phyloP scores from a whole-genome alignment of 2,797 vertebrate species.

The Lerista edwardsae region DNA sequence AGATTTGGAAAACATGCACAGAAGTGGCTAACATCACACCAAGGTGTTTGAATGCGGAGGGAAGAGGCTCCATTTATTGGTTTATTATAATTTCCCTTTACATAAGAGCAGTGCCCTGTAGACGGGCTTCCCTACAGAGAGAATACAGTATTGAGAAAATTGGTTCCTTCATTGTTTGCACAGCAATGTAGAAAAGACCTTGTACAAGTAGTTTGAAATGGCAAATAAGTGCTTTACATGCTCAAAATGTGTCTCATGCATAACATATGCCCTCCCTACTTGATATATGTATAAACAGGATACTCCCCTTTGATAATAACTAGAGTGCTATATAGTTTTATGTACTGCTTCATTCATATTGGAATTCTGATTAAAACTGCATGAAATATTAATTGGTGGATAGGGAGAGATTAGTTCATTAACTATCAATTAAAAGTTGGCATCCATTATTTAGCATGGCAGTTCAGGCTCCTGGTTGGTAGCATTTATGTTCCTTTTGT shows the following conservation, averaged over 20 bases:
- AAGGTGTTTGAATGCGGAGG: not conserved
- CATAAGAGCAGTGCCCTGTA: not conserved
- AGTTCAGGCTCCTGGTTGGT: slow-evolving; percentile 39
- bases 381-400: slow-evolving; percentile 62
- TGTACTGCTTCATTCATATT: slow-evolving; percentile 39
- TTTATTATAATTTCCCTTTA: not conserved
- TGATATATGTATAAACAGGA: slow-evolving; percentile 49
- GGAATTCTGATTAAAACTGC: slow-evolving; percentile 56
- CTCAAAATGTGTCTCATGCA: slow-evolving; percentile 15
- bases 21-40: not conserved
- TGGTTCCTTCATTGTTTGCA: slow-evolving; percentile 30
- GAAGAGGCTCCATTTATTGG: slow-evolving; percentile 1
- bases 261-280: not conserved
- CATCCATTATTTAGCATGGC: slow-evolving; percentile 60
- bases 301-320: slow-evolving; percentile 38
- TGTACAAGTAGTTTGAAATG: slow-evolving; percentile 39
- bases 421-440: slow-evolving; percentile 57
- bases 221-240: slow-evolving; percentile 23
- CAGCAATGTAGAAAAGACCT: slow-evolving; percentile 14
- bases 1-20: not conserved
- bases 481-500: slow-evolving; percentile 48
- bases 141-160: slow-evolving; percentile 3
- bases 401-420: slow-evolving; percentile 58
- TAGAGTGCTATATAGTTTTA: slow-evolving; percentile 31
- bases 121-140: not conserved